Base-by-base conservation (phyloP, 2,888 invertebrate genomes). In the Philonicus albiceps region DNA sequence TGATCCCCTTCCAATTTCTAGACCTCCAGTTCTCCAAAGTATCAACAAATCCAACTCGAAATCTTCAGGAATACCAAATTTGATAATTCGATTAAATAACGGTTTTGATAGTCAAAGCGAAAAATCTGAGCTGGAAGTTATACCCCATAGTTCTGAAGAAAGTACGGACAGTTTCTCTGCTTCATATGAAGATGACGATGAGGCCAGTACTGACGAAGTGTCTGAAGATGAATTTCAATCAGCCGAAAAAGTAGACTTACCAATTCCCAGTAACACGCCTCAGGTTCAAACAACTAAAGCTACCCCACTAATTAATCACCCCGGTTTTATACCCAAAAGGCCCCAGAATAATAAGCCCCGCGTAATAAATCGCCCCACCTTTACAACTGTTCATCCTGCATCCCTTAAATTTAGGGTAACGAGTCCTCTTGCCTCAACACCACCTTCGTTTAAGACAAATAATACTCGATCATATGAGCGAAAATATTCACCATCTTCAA, bases 401-500 rank as follows among this genome's bases (percentile, higher is more conserved):
- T 90, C 91, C 55, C 89, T 88, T 16, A 90, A 90, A 73, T 91
- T 90, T 80, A 90, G 90, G 87, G 88, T 89, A 22, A 91, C 91
- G 27, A 91, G 91, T 13, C 34, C 90, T 74, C 89, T 89, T 85
- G 90, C 90, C 4, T 89, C 91, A 40, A 91, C 90, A 86, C 91
- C 91, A 19, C 90, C 91, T 4, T 90, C 90, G 3, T 92, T 91
- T 87, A 91, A 91, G 87, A 89, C 90, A 22, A 90, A 90, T 73
- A 91, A 90, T 83, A 92, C 91, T n/a, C 90, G 91, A 40, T 90
- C 89, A 40, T 92, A 92, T 87, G 91, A 92, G 87, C 90, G 92
- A 30, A 92, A 92, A 88, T 92, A 91, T 87, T 89, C 89, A 3
- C 90, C 90, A 30, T 90, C 90, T 2, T 91, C 91, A 83, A 72